Conservation (phyloP, 1,140 invertebrate genomes). For the Drosophila bipectinata region DNA sequence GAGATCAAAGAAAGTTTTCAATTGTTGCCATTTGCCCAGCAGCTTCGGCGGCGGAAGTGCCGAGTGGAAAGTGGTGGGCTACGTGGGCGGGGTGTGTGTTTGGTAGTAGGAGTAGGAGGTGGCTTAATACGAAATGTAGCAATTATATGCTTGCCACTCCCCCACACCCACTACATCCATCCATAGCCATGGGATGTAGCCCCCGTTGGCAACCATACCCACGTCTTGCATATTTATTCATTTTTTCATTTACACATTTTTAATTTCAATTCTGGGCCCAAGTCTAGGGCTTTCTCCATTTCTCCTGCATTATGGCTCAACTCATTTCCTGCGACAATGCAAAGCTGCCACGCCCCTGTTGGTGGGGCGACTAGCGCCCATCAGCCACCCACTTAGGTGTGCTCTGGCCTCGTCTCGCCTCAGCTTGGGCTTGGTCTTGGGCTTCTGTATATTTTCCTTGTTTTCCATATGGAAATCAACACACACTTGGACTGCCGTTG, state of each 20-base stretch:
- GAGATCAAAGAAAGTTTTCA: conserved; percentile 78
- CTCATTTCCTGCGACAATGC: conserved; percentile 70
- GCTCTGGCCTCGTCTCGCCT: conserved; percentile 74
- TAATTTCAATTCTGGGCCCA: conserved; percentile 71
- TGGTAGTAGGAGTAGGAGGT: background rate
- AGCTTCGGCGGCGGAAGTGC: conserved; percentile 29
- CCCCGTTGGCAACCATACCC: background rate
- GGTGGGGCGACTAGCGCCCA: background rate
- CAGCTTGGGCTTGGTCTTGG: conserved; percentile 7
- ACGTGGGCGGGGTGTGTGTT: background rate
- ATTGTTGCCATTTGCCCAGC: conserved; percentile 79
- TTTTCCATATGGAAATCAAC: conserved; percentile 75
- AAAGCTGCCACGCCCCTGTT: conserved; percentile 22
- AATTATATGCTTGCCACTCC: conserved; percentile 59
- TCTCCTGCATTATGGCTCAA: conserved; percentile 41
- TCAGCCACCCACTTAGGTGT: conserved; percentile 46
- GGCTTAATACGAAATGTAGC: conserved; percentile 78
- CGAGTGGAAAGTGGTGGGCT: conserved; percentile 1
- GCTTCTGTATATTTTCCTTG: conserved; percentile 44
- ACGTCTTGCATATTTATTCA: conserved; percentile 70
- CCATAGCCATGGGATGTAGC: too few species aligned
- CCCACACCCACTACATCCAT: background rate
- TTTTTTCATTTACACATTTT: conserved; percentile 79
- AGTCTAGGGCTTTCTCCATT: conserved; percentile 48
- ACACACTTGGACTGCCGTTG: conserved; percentile 60